Base-by-base conservation (phyloP, 2,888 invertebrate genomes). In the Augochlorella aurata region DNA sequence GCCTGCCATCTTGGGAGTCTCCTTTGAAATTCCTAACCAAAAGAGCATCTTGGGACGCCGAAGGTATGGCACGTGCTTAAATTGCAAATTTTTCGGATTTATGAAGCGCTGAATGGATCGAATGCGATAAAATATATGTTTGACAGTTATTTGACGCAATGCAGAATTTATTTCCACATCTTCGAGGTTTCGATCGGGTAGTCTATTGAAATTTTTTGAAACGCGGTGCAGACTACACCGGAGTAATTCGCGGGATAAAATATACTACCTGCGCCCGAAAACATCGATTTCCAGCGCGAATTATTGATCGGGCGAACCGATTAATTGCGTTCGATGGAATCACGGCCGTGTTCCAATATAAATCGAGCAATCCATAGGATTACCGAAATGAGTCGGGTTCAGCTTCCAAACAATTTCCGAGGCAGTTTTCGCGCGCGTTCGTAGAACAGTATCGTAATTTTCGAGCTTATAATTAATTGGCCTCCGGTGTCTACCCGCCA, bases 381-480 rank as follows among this genome's bases (percentile, higher is more conserved):
- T 54, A 66, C 18, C 24, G 44, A 47, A 58, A 50, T 16, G 14
- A 72, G 50, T 18, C n/a, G 44, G n/a, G 54, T 49, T 71, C 58
- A 75, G 45, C 29, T 65, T n/a, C 9, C 45, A 44, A 58, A 63
- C 58, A n/a, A 58, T 75, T 63, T 47, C 38, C 58, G 72, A 4
- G 50, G 24, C 24, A 74, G 52, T 38, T 70, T 52, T 50, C 61
- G 50, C 18, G 14, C 50, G 2, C 61, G 44, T 75, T 50, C 38
- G 54, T 49, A 70, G 63, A 54, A 75, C 73, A 16, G 66, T 14
- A 38, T 77, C 54, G 47, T 47, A 68, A 67, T 61, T 65, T 68
- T 58, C 69, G 50, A 74, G 73, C 69, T 65, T 65, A 68, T 82
- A 84, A 86, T 86, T 86, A 85, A 86, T 85, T 65, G 79, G 45